Conservation (phyloP, 2,888 invertebrate species). For the Digitonthophagus gazella region DNA sequence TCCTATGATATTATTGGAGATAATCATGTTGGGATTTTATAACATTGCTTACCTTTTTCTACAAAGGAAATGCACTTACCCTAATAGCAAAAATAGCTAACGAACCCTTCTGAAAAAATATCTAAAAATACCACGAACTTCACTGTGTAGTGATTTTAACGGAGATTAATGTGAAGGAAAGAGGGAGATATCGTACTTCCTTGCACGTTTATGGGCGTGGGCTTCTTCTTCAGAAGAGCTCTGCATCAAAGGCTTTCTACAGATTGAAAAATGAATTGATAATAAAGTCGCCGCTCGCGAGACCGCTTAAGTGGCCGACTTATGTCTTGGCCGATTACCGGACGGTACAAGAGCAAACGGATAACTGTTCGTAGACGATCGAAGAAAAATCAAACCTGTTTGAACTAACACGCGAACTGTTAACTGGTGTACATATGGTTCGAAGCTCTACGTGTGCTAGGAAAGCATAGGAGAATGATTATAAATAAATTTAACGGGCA, state of each 20-base stretch:
- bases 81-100: too few relatives aligned
- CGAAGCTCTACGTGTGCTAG: neutral
- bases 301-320: neutral
- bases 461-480: neutral
- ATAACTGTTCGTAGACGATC: neutral
- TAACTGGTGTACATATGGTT: neutral
- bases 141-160: neutral
- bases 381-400: neutral
- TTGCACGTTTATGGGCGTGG: neutral
- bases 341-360: neutral
- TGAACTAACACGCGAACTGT: neutral
- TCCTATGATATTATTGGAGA: too few relatives aligned
- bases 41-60: too few relatives aligned
- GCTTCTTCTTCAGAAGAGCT: neutral
- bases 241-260: conserved; percentile 8
- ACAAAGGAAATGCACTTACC: too few relatives aligned
- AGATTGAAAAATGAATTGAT: conserved; percentile 18
- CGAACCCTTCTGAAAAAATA: too few relatives aligned
- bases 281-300: neutral
- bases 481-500: neutral
- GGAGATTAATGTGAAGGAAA: neutral
- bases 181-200: neutral
- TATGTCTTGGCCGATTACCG: neutral
- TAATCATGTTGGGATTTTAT: too few relatives aligned
- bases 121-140: too few relatives aligned